Evolutionary conservation across 2,888 invertebrate species (phyloP), one percentile per base, ranked within the genome.

Genomic region (Agriotes lineatus): DNA sequence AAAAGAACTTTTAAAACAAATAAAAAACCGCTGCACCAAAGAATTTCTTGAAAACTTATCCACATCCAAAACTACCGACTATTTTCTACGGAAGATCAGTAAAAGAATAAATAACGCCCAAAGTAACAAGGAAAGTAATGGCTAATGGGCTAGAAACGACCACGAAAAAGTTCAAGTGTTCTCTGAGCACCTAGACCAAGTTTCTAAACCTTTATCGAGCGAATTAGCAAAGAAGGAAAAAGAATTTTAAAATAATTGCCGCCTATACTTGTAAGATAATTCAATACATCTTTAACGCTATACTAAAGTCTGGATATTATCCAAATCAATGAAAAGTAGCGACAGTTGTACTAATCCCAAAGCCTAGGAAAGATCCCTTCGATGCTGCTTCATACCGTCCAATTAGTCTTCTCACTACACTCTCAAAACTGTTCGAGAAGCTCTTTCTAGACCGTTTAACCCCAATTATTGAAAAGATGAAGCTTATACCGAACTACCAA

Each of bases 341-440:
- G 14, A 7, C 5, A 50, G 10, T 50, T 25, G 22, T 50, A 50
- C 25, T 50, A n/a, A 50, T 20, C 16, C 50, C 18, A 33, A 30
- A 30, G 6, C 54, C 16, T 20, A 14, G 54, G 4, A 54, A 54
- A 54, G 33, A 54, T 30, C 54, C 54, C 16, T 30, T 33, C 1
- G 54, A 54, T 33, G 54, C 7, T 25, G 25, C 30, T 30, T 54
- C 14, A 16, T 54, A 54, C 14, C n/a, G 54, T 16, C 54, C 30
- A 10, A 54, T 54, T n/a, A 54, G 30, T 16, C 35, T 54, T 10
- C 54, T 54, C 35, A 6, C 54, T 25, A 25, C 14, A n/a, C 30
- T 33, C 4, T 54, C 35, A 12, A 48, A 54, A 33, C 7, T 50
- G 10, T 50, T 50, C 22, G 50, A 50, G 20, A 50, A 50, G 19